phyloP scores from a whole-genome alignment of 2,797 vertebrate species.

The Miichthys miiuy region DNA sequence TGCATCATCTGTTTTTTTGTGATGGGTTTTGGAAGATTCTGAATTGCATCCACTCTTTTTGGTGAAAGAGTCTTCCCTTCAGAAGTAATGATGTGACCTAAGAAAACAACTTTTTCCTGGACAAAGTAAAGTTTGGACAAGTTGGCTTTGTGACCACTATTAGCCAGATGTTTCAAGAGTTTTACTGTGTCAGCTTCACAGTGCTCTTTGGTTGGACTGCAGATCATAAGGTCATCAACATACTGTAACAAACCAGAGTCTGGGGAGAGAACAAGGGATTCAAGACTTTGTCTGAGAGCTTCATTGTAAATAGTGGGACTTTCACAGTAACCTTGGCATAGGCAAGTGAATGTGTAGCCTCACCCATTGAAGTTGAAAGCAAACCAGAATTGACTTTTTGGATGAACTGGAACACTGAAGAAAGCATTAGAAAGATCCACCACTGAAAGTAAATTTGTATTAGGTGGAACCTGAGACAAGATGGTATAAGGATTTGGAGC shows the following conservation, averaged over 20 bases:
- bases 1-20: too few relatives aligned
- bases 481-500: too few relatives aligned
- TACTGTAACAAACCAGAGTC: background rate
- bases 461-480: background rate
- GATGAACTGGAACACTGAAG: background rate
- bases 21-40: too few relatives aligned
- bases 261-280: too few relatives aligned
- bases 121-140: too few relatives aligned
- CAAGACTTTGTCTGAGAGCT: too few relatives aligned
- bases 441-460: background rate
- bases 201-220: background rate
- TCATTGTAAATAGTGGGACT: too few relatives aligned
- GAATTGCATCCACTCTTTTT: too few relatives aligned
- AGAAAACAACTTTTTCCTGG: too few relatives aligned
- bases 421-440: background rate
- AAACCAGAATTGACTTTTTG: background rate
- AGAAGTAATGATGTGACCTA: too few relatives aligned
- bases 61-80: too few relatives aligned
- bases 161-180: constrained; percentile 3
- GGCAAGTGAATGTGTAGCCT: background rate
- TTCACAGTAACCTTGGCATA: background rate
- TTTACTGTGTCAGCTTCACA: background rate
- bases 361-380: background rate
- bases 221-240: background rate
- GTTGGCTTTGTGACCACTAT: too few relatives aligned